These are phyloP conservation scores for Galago senegalensis DNA, from an alignment of 2,797 vertebrate species.

Conservation along the genomic window DNA sequence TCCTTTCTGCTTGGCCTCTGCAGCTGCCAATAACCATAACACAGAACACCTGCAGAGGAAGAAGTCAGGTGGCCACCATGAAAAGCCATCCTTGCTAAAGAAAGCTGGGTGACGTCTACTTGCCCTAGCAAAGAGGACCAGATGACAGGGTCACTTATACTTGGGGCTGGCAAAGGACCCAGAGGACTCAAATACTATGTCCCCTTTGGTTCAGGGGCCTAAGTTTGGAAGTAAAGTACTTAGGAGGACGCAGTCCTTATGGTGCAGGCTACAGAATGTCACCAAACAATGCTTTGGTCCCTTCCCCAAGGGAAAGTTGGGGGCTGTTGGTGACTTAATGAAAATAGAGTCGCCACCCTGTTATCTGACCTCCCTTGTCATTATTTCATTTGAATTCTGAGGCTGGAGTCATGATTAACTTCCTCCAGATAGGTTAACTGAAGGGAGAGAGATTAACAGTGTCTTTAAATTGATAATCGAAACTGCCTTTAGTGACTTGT, in stretches of 20 bases:
- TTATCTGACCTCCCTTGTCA: background rate
- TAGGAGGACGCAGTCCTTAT: background rate
- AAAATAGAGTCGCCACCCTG: background rate
- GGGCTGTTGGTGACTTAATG: background rate
- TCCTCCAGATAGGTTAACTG: conserved; percentile 1
- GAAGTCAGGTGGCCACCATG: background rate
- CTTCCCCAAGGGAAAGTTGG: background rate
- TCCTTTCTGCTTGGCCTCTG: background rate
- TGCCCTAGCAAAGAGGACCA: background rate
- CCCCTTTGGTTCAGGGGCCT: background rate
- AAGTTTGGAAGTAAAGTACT: background rate
- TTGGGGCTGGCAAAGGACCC: background rate
- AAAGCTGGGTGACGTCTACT: background rate
- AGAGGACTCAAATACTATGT: background rate
- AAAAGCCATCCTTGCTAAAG: background rate
- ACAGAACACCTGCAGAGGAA: background rate
- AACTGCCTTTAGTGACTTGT: background rate
- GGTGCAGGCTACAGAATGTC: background rate
- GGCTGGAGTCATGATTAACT: background rate
- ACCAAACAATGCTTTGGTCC: background rate
- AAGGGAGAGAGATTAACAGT: conserved; percentile 4
- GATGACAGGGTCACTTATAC: background rate
- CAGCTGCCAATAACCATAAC: background rate
- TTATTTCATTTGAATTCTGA: conserved; percentile 60
- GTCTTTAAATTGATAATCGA: conserved; percentile 17